phyloP scores from a whole-genome alignment of 2,113 vertebrate genomes.

The Verasper variegatus region DNA sequence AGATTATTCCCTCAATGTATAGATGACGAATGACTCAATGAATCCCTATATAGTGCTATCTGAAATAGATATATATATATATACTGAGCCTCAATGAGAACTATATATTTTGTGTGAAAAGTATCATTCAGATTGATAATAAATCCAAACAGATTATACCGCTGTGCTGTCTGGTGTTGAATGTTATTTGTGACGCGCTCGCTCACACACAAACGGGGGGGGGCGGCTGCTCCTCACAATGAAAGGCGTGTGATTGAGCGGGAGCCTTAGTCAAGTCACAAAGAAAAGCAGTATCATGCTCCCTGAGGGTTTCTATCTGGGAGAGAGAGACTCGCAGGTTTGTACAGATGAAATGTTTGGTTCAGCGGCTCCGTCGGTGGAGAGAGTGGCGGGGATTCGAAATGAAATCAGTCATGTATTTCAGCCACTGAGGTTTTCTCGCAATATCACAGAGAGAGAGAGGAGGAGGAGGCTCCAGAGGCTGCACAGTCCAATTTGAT shows the following conservation, averaged over 20 bases:
- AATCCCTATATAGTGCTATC: slow-evolving; percentile 63
- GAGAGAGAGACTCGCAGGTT: slow-evolving; percentile 51
- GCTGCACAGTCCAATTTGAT: slow-evolving; percentile 20
- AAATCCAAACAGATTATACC: slow-evolving; percentile 68
- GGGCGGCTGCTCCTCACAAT: neutral
- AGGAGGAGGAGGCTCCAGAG: slow-evolving; percentile 1
- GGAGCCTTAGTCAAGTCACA: slow-evolving; percentile 47
- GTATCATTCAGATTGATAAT: slow-evolving; percentile 76
- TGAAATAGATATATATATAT: slow-evolving; percentile 42
- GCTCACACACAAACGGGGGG: slow-evolving; percentile 14
- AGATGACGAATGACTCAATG: slow-evolving; percentile 65
- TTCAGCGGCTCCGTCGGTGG: slow-evolving; percentile 50
- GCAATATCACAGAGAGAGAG: slow-evolving; percentile 13
- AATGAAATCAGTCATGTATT: slow-evolving; percentile 61
- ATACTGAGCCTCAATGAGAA: slow-evolving; percentile 64
- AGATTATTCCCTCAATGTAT: slow-evolving; percentile 63
- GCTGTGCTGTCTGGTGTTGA: slow-evolving; percentile 35
- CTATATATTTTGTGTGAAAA: slow-evolving; percentile 82
- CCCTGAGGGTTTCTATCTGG: slow-evolving; percentile 51
- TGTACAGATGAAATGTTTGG: slow-evolving; percentile 65
- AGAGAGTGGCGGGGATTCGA: slow-evolving; percentile 49
- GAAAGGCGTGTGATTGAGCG: slow-evolving; percentile 55
- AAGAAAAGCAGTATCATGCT: slow-evolving; percentile 42
- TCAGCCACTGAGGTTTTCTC: slow-evolving; percentile 33
- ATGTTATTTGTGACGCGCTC: slow-evolving; percentile 36